Conservation (phyloP, 2,888 invertebrate species). For the Augiades crinisus region DNA sequence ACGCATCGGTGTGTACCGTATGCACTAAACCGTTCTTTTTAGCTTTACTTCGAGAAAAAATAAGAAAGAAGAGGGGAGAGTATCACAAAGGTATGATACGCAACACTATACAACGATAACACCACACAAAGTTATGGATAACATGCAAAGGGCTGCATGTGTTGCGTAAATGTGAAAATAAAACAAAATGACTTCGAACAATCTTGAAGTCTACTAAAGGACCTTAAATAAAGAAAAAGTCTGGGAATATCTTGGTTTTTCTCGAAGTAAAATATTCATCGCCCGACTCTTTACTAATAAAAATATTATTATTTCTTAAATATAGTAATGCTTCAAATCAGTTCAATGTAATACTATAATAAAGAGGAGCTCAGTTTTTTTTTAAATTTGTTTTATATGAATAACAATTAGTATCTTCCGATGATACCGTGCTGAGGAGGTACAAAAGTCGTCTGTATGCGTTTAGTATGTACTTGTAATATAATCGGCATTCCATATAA, state of each 20-base stretch:
- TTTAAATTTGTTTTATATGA: too few species aligned
- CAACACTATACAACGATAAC: neutral
- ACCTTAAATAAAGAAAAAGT: neutral
- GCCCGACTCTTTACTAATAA: neutral
- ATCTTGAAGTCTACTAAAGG: neutral
- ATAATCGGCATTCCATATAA: too few species aligned
- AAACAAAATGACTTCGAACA: neutral
- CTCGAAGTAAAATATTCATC: slow-evolving; percentile 16
- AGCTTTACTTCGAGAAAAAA: slow-evolving; percentile 26
- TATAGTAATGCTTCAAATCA: too few species aligned
- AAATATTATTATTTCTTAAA: neutral
- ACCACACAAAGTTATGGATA: neutral
- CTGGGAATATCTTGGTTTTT: slow-evolving; percentile 1
- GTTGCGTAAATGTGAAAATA: too few species aligned
- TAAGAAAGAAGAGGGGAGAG: neutral
- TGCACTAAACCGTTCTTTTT: slow-evolving; percentile 52
- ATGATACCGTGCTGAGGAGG: too few species aligned
- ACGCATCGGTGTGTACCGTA: slow-evolving; percentile 85
- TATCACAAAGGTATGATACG: neutral
- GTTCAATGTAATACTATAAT: too few species aligned
- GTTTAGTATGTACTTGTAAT: too few species aligned
- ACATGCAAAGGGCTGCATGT: too few species aligned
- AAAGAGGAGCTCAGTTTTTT: too few species aligned
- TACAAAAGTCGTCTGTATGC: too few species aligned
- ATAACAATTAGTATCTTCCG: too few species aligned